A percentile compares a stretch with the other conserved stretches of the same genome.
Evolutionary conservation across 2,797 vertebrate species (phyloP).

Genomic region (Urophycis tenuis): DNA sequence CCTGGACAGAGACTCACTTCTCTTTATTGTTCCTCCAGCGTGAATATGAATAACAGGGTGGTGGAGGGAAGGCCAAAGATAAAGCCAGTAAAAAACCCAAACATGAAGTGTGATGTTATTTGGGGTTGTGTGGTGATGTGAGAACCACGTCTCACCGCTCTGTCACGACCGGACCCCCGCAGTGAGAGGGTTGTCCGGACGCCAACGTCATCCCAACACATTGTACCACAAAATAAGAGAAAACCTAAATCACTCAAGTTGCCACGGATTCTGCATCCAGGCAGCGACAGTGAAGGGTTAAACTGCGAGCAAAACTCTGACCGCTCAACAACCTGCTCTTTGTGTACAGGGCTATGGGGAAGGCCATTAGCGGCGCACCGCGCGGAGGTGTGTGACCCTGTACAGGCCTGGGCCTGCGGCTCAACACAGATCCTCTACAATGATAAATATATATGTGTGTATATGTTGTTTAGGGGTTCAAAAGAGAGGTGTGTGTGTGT

Average conservation of each 20-base stretch:
- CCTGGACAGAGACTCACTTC: neutral
- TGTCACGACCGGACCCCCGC: no score
- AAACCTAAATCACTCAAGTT: neutral
- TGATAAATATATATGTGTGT: neutral
- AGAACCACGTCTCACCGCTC: neutral
- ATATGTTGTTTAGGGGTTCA: neutral
- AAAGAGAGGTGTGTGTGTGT: no score
- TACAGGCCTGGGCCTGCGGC: slow-evolving; percentile 26
- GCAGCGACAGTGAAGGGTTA: neutral
- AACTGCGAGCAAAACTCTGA: slow-evolving; percentile 5
- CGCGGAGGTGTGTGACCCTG: neutral
- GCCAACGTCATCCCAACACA: neutral
- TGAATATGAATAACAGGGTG: neutral
- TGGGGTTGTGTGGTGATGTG: neutral
- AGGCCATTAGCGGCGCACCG: neutral
- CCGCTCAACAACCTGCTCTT: slow-evolving; percentile 4
- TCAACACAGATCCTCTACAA: neutral
- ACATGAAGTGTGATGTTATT: neutral
- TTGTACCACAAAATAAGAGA: neutral
- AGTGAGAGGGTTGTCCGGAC: neutral
- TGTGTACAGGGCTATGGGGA: slow-evolving; percentile 12
- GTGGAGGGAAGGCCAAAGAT: neutral
- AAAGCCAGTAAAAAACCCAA: neutral
- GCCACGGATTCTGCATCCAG: neutral
- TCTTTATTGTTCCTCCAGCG: neutral